phyloP scores from a whole-genome alignment of 2,888 invertebrate species.

The Monoplex corrugatus region DNA sequence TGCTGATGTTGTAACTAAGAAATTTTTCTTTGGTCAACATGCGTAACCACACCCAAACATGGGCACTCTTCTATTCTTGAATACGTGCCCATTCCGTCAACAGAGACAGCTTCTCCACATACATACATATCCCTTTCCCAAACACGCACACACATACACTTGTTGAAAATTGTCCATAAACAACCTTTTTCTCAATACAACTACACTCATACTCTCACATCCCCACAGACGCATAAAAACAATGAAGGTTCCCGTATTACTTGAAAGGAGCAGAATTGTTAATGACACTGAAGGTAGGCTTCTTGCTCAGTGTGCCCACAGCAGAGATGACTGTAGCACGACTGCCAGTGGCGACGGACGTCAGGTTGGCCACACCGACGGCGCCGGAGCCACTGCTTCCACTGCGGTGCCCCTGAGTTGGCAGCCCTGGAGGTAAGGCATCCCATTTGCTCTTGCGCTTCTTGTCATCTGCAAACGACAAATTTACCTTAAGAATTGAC shows the following conservation, averaged over 20 bases:
- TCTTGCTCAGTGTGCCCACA: constrained; percentile 90
- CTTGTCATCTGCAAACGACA: constrained; percentile 75
- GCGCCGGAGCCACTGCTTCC: constrained; percentile 58
- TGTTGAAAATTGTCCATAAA: not conserved
- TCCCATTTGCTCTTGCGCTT: constrained; percentile 79
- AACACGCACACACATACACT: not conserved
- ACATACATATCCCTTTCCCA: too few relatives aligned
- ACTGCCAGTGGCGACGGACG: constrained; percentile 89
- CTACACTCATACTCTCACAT: not conserved
- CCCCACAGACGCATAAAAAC: not conserved
- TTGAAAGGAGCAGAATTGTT: not conserved
- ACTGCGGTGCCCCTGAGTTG: constrained; percentile 78
- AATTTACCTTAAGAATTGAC: too few relatives aligned
- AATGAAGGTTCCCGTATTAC: not conserved
- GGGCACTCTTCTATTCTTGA: too few relatives aligned
- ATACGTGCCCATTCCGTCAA: too few relatives aligned
- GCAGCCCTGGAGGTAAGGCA: constrained; percentile 64
- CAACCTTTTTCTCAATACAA: not conserved
- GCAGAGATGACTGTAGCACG: constrained; percentile 96
- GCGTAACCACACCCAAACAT: not conserved
- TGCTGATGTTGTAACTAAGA: not conserved
- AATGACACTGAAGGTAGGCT: constrained; percentile 53
- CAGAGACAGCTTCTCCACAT: too few relatives aligned
- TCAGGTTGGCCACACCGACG: constrained; percentile 86
- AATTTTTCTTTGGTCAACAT: not conserved